These are phyloP conservation scores for Epinephelus fuscoguttatus DNA, from an alignment of 2,113 vertebrate species.

Conservation along the genomic window DNA sequence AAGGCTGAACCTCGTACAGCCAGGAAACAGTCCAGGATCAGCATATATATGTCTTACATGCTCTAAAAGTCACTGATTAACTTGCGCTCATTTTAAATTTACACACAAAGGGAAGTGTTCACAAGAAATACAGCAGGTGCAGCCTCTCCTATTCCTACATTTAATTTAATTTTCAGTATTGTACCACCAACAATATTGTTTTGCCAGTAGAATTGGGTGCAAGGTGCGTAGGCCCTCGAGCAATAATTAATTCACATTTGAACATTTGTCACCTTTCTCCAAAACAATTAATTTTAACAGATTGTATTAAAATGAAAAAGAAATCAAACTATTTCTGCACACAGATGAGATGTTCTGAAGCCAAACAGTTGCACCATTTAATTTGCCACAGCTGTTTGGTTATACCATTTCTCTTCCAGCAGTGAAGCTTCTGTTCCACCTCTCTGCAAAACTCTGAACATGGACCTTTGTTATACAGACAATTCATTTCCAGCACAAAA, in stretches of 20 bases:
- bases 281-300: not conserved
- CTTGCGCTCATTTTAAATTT: not conserved
- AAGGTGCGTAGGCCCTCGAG: not conserved
- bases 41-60: not conserved
- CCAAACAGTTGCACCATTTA: not conserved
- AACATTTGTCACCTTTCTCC: no score
- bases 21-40: no score
- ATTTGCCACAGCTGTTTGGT: not conserved
- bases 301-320: not conserved
- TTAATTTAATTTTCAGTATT: not conserved
- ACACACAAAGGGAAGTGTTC: not conserved
- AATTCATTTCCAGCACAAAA: constrained; percentile 20
- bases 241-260: no score
- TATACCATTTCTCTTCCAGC: not conserved
- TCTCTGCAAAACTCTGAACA: constrained; percentile 9
- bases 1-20: no score
- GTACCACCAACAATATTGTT: not conserved
- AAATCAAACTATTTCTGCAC: not conserved
- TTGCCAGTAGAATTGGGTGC: not conserved
- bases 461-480: not conserved
- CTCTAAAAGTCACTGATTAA: not conserved
- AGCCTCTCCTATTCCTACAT: not conserved
- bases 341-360: not conserved
- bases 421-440: not conserved
- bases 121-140: not conserved